A percentile compares a stretch with the other conserved stretches of the same genome.
Conservation (phyloP, 2,113 vertebrate genomes). For the Notothenia rossii region DNA sequence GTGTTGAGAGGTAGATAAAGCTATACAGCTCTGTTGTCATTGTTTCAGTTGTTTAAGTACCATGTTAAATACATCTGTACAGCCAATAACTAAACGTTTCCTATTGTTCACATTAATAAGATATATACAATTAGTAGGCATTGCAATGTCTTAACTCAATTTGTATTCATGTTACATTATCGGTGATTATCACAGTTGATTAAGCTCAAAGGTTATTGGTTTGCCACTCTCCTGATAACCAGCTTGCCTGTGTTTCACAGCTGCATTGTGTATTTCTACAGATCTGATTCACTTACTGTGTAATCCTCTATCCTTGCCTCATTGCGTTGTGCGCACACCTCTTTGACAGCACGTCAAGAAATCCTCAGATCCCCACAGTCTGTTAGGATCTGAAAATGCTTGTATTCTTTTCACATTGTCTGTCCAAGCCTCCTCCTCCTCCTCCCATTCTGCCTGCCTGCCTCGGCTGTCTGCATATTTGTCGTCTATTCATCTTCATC, state of each 20-base stretch:
- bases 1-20: too few species aligned
- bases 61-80: too few species aligned
- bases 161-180: not conserved
- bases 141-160: not conserved
- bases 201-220: conserved; percentile 4
- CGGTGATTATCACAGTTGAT: conserved; percentile 22
- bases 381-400: conserved; percentile 24
- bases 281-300: conserved; percentile 30
- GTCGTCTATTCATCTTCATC: not conserved
- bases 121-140: not conserved
- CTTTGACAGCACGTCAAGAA: conserved; percentile 31
- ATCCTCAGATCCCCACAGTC: conserved; percentile 34
- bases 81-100: too few species aligned
- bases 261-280: conserved; percentile 36
- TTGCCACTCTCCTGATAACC: conserved; percentile 14
- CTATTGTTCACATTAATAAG: too few species aligned
- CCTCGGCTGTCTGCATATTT: not conserved
- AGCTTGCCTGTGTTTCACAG: conserved; percentile 6
- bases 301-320: conserved; percentile 42
- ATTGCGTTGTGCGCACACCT: conserved; percentile 14
- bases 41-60: too few species aligned
- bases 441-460: not conserved
- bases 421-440: not conserved
- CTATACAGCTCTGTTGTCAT: too few species aligned
- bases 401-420: conserved; percentile 15